Evolutionary conservation across 2,888 invertebrate species (phyloP).

Genomic region (Agrochola macilenta): DNA sequence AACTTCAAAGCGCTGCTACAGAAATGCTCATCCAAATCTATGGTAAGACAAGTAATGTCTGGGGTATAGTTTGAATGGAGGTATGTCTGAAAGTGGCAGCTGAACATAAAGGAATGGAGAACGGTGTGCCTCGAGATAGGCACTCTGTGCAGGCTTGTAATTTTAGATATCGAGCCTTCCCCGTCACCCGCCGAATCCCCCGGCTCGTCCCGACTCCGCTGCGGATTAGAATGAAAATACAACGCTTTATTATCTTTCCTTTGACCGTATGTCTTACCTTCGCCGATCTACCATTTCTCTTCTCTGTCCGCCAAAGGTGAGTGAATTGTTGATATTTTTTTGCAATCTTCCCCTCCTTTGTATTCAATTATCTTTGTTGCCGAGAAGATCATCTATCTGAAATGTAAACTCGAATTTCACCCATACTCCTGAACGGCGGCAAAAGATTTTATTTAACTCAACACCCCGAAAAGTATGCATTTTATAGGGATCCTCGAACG

Average conservation of each 20-base stretch:
- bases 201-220: constrained; percentile 79
- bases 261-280: constrained; percentile 88
- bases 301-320: constrained; percentile 75
- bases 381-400: constrained; percentile 62
- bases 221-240: constrained; percentile 89
- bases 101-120: constrained; percentile 86
- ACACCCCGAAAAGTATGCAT: constrained; percentile 65
- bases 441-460: constrained; percentile 66
- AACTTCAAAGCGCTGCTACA: constrained; percentile 65
- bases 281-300: constrained; percentile 77
- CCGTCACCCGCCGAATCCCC: constrained; percentile 76
- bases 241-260: constrained; percentile 88
- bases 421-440: constrained; percentile 44
- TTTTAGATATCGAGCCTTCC: constrained; percentile 88
- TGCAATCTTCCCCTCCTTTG: constrained; percentile 72
- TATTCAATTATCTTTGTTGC: constrained; percentile 74
- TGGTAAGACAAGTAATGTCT: constrained; percentile 83
- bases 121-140: constrained; percentile 85
- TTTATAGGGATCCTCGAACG: constrained; percentile 69
- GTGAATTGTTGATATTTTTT: constrained; percentile 78
- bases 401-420: constrained; percentile 64
- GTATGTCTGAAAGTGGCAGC: constrained; percentile 87
- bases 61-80: constrained; percentile 84
- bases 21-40: constrained; percentile 76
- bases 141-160: constrained; percentile 88